A percentile compares a stretch with the other conserved stretches of the same genome.
Conservation (phyloP, 2,888 invertebrate species). For the Limnephilus auricula region DNA sequence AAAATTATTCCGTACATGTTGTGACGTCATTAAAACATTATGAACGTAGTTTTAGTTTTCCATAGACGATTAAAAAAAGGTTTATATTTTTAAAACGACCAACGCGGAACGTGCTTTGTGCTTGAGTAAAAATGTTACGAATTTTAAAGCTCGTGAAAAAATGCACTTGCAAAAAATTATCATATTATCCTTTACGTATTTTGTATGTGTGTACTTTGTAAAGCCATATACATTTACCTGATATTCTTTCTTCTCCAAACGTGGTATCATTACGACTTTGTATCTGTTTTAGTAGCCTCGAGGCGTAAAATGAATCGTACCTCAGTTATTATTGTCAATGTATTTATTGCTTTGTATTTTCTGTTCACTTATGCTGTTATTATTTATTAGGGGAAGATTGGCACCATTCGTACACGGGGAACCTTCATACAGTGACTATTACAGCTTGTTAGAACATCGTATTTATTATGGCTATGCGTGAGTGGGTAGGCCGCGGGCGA, state of each 20-base stretch:
- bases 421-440: too few relatives aligned
- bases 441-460: too few relatives aligned
- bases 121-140: not conserved
- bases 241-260: not conserved
- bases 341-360: not conserved
- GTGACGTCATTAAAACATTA: not conserved
- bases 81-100: not conserved
- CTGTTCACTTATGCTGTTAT: not conserved
- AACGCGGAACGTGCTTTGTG: not conserved
- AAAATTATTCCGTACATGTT: not conserved
- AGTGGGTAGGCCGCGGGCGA: too few relatives aligned
- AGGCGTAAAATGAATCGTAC: not conserved
- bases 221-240: not conserved
- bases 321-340: not conserved
- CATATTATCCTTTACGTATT: not conserved
- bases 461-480: too few relatives aligned
- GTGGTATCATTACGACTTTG: not conserved
- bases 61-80: not conserved
- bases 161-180: too few relatives aligned
- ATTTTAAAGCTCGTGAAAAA: not conserved
- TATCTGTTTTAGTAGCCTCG: not conserved
- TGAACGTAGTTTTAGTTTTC: conserved; percentile 23
- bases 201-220: not conserved
- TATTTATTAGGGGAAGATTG: too few relatives aligned
- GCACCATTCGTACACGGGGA: too few relatives aligned